Percentiles rank a stretch among this genome's conserved stretches.
Evolutionary conservation across 1,140 invertebrate genomes (phyloP).

Genomic region (Drosophila pruinosa): DNA sequence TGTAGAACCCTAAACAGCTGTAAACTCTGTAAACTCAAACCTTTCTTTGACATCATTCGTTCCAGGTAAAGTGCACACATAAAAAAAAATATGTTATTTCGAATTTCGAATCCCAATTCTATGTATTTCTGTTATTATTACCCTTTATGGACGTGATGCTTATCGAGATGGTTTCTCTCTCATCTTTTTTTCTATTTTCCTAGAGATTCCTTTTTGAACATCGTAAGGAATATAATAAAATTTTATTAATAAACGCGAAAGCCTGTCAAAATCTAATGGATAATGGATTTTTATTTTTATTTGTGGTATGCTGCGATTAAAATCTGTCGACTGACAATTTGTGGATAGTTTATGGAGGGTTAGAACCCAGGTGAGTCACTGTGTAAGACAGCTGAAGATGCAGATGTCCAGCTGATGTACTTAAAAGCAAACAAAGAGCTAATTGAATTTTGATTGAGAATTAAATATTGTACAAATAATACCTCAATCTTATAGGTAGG

Average conservation of each 20-base stretch:
- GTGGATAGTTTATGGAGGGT: constrained; percentile 53
- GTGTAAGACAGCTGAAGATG: constrained; percentile 9
- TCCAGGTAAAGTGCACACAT: constrained; percentile 30
- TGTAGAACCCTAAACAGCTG: constrained; percentile 60
- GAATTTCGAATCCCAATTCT: constrained; percentile 19
- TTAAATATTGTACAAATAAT: no score
- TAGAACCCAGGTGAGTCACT: constrained; percentile 10
- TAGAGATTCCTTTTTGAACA: constrained; percentile 33
- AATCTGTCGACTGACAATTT: constrained; percentile 59
- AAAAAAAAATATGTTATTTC: constrained; percentile 29
- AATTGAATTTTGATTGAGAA: no score
- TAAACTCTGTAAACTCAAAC: constrained; percentile 8
- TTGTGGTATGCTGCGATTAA: constrained; percentile 52
- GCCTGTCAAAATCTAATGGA: constrained; percentile 73
- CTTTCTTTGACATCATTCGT: constrained; percentile 34
- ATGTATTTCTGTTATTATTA: constrained; percentile 55
- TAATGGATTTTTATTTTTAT: constrained; percentile 24
- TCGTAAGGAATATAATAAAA: constrained; percentile 58
- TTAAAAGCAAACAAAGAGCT: neutral
- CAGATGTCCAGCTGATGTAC: neutral
- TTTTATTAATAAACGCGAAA: constrained; percentile 70
- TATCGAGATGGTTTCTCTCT: constrained; percentile 41
- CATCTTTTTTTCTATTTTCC: constrained; percentile 10
- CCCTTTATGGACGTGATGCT: constrained; percentile 52
- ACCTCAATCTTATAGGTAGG: no score